Base-by-base conservation (phyloP, 2,888 invertebrate genomes). In the Polyommatus iphigenia region DNA sequence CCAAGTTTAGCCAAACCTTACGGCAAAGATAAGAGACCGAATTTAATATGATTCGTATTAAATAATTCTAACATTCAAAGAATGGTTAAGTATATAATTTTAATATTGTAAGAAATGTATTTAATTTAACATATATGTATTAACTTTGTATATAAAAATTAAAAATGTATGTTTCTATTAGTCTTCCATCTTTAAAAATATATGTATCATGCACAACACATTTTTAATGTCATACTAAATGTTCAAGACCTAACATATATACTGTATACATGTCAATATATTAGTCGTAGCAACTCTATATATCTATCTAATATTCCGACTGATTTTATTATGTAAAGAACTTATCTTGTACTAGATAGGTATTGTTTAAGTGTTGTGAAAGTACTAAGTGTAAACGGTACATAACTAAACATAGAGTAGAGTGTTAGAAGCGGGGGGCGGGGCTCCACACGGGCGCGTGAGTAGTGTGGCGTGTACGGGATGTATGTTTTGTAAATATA, bases 401-500 rank as follows among this genome's bases (percentile, higher is more conserved):
- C 67, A 67, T 67, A 62, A 62, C 24, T 62, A 62, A 62, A 62
- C 24, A n/a, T n/a, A 62, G 10, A 62, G 20, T 24, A 62, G 62
- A 62, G 13, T 62, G 20, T 62, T 62, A 59, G 62, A 13, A 10
- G 46, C 10, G 24, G 24, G 24, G 24, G 20, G 62, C 1, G 62
- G 20, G 62, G 20, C 7, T n/a, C 13, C 13, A 62, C 24, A 24
- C 24, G 24, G 24, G 24, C 62, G 62, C 78, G 80, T 80, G 77
- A 79, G 81, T 80, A 80, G 79, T 80, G 79, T 80, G 79, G 78
- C 46, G 20, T 79, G 81, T 80, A 78, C 79, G 78, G 81, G 75
- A 75, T 80, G 80, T 79, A 80, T 81, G 78, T 79, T 81, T 80
- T 83, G 83, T 84, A 84, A 81, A 83, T 81, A 81, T 81, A 79